Base-by-base conservation (phyloP, 2,797 vertebrate species). In the Hybognathus amarus region DNA sequence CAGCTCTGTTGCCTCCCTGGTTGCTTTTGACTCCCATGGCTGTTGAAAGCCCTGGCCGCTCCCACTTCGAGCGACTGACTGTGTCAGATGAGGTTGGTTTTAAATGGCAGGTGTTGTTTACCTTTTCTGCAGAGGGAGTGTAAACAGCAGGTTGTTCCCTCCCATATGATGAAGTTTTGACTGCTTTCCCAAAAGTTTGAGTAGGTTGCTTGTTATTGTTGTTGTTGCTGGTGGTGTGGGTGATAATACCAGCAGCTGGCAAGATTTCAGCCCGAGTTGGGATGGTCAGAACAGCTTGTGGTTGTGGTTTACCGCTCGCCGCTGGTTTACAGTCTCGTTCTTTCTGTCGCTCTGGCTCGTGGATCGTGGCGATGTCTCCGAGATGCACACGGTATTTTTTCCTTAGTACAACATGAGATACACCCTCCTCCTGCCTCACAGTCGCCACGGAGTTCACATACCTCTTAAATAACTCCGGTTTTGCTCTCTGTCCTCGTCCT, bases 381-480 rank as follows among this genome's bases (percentile, higher is more conserved):
- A 93, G 85, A 36, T 93, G 91, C 70, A 93, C 93, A 40, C 87
- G 86, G 90, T 94, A 97, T 79, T 93, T 95, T 87, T 89, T 96
- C 90, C 90, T 93, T 64, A 99, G 95, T 13, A 96, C 90, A 59
- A 99, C 95, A 78, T 91, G 90, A 63, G 95, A 95, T n/a, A 93
- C 95, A 36, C 91, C 93, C 82, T 93, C 92, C 84, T 94, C 91
- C 88, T 94, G 95, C 73, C 81, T 92, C 80, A 99, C 97, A 22
- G 95, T 95, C 20, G 97, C 98, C 90, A 99, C 90, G 0, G 96
- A 90, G 92, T 99, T 99, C 63, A 99, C 96, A 36, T 95, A 97
- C 88, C 89, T 94, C 87, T 99, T 99, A 88, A 99, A 99, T 36
- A 90, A 91, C 27, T 98, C 96, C 98, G 94, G 89, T 99, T 95